These are phyloP conservation scores for Tragelaphus strepsiceros DNA, from an alignment of 2,113 vertebrate genomes.

Conservation along the genomic window DNA sequence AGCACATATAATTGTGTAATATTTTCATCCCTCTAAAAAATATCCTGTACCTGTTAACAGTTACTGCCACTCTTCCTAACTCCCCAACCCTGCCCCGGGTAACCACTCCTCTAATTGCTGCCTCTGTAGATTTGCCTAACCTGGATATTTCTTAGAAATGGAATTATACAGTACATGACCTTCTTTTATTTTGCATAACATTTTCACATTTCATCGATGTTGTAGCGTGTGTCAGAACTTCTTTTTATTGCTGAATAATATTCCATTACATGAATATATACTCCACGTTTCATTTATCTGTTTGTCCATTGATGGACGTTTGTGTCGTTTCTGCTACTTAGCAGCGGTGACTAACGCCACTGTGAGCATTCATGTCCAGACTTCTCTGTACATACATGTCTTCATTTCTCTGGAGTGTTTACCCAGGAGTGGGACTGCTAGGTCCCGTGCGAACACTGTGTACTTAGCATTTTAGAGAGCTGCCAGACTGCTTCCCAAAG, in stretches of 20 bases:
- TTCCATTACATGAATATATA: accelerated
- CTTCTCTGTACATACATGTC: accelerated
- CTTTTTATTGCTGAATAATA: too few species aligned
- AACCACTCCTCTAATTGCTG: accelerated
- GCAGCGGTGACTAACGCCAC: accelerated
- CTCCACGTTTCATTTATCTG: accelerated
- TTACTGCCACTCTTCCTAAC: neutral
- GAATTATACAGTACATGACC: accelerated
- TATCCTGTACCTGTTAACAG: accelerated
- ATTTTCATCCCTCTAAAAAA: neutral
- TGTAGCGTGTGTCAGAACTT: neutral
- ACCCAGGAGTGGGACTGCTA: neutral
- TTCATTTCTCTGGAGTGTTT: neutral
- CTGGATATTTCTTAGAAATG: neutral
- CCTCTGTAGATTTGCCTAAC: accelerated
- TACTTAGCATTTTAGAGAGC: neutral
- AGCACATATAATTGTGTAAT: neutral
- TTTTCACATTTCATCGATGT: neutral
- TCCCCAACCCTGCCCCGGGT: neutral
- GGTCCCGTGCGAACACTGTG: accelerated
- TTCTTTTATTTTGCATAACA: neutral
- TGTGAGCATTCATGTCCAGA: accelerated
- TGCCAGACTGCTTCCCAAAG: neutral
- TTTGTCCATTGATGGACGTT: accelerated
- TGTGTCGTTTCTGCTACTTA: neutral